Conservation (phyloP, 2,888 invertebrate genomes). For the Harpalus rufipes region DNA sequence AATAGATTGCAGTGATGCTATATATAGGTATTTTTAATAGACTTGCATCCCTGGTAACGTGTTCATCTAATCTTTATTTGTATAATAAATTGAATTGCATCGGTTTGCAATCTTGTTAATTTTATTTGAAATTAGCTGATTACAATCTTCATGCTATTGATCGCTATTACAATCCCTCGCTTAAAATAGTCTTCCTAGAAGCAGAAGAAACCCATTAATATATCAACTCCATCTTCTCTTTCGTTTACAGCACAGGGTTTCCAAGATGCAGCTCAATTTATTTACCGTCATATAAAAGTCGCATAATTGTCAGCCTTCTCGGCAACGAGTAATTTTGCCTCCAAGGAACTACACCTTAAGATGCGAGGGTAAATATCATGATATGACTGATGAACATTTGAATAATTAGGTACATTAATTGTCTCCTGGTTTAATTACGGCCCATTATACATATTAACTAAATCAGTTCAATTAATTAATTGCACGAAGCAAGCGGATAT, state of each 20-base stretch:
- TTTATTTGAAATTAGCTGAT: not conserved
- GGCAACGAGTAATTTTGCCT: no score
- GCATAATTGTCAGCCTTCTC: conserved; percentile 54
- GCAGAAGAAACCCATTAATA: conserved; percentile 38
- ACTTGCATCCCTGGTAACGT: no score
- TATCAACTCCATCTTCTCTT: conserved; percentile 8
- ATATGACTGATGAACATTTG: conserved; percentile 66
- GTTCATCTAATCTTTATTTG: not conserved
- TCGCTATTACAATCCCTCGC: not conserved
- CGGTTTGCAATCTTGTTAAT: not conserved
- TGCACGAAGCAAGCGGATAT: conserved; percentile 27
- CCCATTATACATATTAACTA: conserved; percentile 65
- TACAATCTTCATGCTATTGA: conserved; percentile 1
- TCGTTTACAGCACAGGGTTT: not conserved
- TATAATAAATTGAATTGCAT: not conserved
- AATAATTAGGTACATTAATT: conserved; percentile 66
- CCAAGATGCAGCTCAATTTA: conserved; percentile 51
- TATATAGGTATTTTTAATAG: no score
- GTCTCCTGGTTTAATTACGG: conserved; percentile 62
- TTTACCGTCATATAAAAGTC: conserved; percentile 61
- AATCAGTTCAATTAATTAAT: conserved; percentile 66
- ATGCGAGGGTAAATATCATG: conserved; percentile 55
- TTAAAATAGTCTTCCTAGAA: conserved; percentile 40
- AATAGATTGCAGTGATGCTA: no score
- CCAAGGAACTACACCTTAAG: not conserved